phyloP scores from a whole-genome alignment of 2,888 invertebrate genomes.

The Cataglyphis albicans region DNA sequence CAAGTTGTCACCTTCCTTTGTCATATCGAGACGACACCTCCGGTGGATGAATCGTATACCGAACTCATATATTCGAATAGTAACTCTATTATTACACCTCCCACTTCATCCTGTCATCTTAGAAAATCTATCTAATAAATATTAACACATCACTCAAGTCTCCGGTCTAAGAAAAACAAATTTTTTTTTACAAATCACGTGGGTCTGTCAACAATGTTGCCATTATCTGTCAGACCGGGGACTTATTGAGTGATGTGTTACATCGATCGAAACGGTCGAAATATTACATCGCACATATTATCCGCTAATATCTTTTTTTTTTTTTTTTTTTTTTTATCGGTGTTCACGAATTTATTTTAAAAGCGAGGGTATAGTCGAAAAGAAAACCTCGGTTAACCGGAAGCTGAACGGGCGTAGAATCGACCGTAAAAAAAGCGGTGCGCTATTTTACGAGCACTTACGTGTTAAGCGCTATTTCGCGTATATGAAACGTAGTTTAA shows the following conservation, averaged over 20 bases:
- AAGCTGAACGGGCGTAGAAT: neutral
- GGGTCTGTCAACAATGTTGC: no score
- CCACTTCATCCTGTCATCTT: neutral
- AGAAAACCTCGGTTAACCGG: neutral
- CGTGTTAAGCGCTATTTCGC: constrained; percentile 62
- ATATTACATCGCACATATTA: neutral
- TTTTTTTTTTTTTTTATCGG: constrained; percentile 25
- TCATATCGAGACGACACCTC: neutral
- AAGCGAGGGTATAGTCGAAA: neutral
- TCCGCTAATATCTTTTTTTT: constrained; percentile 25
- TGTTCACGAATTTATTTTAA: constrained; percentile 18
- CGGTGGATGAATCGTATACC: neutral
- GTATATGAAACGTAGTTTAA: constrained; percentile 55
- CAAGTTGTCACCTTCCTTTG: neutral
- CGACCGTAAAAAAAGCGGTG: constrained; percentile 52
- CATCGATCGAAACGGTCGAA: neutral
- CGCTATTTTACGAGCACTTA: constrained; percentile 71
- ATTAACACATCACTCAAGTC: no score
- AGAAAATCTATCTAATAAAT: constrained; percentile 17
- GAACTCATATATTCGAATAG: neutral
- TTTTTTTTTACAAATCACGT: no score
- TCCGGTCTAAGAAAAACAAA: no score
- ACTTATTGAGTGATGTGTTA: neutral
- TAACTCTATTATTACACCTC: neutral
- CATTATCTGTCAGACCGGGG: no score